These are phyloP conservation scores for Pantherophis guttatus DNA, from an alignment of 2,113 vertebrate genomes.

Conservation along the genomic window DNA sequence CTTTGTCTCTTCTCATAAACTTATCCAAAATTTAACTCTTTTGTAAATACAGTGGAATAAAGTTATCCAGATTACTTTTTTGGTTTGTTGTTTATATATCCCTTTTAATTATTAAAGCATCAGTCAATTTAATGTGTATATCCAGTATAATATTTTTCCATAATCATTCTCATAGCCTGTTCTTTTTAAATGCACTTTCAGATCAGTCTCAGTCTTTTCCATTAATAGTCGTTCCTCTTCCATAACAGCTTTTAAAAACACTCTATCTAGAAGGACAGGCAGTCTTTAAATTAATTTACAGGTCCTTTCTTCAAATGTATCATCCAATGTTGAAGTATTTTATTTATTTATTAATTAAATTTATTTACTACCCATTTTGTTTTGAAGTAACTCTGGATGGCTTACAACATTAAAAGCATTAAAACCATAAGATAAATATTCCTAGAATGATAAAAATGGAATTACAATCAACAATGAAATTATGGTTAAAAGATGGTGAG, in stretches of 20 bases:
- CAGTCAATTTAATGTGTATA: neutral
- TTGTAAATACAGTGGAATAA: neutral
- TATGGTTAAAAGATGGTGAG: neutral
- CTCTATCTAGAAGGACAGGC: neutral
- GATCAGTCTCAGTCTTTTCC: neutral
- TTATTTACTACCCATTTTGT: neutral
- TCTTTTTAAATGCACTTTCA: neutral
- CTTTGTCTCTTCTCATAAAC: neutral
- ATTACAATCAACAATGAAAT: neutral
- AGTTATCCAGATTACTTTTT: neutral
- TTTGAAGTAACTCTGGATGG: neutral
- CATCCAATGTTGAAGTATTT: neutral
- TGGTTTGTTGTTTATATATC: neutral
- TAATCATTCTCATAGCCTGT: neutral
- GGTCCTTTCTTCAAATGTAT: neutral
- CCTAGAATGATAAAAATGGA: neutral
- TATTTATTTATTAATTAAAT: neutral
- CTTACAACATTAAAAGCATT: neutral
- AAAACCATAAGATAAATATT: neutral
- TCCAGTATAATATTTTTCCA: neutral
- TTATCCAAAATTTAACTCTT: neutral
- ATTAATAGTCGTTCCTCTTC: neutral
- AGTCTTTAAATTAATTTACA: neutral
- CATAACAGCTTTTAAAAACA: neutral
- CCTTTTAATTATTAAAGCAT: neutral